Percentiles rank a stretch among this genome's conserved stretches.
Conservation (phyloP, 2,888 invertebrate species). For the Nephrotoma flavescens region DNA sequence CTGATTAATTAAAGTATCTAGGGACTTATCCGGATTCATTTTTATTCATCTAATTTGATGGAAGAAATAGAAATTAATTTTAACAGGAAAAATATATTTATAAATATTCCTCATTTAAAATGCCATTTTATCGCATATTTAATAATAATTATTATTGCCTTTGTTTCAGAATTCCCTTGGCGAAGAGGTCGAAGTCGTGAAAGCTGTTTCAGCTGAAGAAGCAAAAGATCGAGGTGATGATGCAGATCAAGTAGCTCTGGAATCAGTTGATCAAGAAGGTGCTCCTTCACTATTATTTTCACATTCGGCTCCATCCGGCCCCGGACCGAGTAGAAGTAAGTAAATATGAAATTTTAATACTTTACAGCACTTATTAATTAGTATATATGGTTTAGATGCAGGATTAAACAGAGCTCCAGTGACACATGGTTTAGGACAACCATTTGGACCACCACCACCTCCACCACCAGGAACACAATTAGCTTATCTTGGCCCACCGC, state of each 20-base stretch:
- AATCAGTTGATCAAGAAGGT: conserved; percentile 48
- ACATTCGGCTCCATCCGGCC: conserved; percentile 32
- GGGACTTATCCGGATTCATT: no score
- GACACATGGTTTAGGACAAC: conserved; percentile 30
- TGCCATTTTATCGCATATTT: no score
- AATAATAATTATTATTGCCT: background rate
- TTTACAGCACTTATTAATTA: background rate
- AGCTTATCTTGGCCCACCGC: conserved; percentile 60
- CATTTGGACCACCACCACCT: conserved; percentile 39
- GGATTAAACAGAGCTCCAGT: conserved; percentile 28
- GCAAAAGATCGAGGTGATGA: conserved; percentile 38
- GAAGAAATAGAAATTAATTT: no score
- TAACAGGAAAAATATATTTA: no score
- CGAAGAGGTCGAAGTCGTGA: conserved; percentile 50
- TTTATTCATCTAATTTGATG: no score
- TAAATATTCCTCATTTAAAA: no score
- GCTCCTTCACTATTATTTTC: conserved; percentile 34
- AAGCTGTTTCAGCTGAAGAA: conserved; percentile 40
- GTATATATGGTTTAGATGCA: conserved; percentile 23
- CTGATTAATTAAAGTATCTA: no score
- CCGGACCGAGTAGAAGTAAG: conserved; percentile 25
- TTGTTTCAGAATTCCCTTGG: conserved; percentile 24
- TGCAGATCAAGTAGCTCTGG: conserved; percentile 57
- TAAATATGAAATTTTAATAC: background rate
- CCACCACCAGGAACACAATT: conserved; percentile 34